These are phyloP conservation scores for Torymus texanus DNA, from an alignment of 2,888 invertebrate genomes.

Conservation along the genomic window DNA sequence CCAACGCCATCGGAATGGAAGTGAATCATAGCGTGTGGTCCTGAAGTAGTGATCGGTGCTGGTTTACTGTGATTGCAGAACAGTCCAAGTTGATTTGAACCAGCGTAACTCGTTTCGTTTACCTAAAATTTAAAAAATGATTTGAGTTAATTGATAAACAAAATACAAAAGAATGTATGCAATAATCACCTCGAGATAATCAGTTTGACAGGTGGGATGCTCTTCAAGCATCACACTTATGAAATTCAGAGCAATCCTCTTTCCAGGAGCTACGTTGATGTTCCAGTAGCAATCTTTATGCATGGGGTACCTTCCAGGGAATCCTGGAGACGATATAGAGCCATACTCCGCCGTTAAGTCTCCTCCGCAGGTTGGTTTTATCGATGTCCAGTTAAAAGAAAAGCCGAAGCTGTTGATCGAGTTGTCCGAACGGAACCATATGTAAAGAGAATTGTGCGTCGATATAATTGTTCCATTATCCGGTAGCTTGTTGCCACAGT, in stretches of 20 bases:
- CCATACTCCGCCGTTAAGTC: constrained; percentile 81
- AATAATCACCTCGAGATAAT: constrained; percentile 82
- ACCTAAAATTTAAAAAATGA: constrained; percentile 70
- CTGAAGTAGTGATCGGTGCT: constrained; percentile 82
- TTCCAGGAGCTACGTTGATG: constrained; percentile 81
- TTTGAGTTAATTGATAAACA: no score
- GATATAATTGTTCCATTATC: constrained; percentile 84
- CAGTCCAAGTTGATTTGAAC: constrained; percentile 78
- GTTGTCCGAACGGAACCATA: constrained; percentile 89
- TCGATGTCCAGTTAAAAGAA: constrained; percentile 86
- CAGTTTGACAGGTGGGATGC: constrained; percentile 84
- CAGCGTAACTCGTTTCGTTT: constrained; percentile 77
- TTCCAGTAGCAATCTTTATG: constrained; percentile 91
- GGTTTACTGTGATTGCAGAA: constrained; percentile 87
- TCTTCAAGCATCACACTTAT: constrained; percentile 85
- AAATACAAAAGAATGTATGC: no score
- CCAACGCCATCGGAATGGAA: constrained; percentile 87
- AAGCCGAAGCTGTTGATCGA: constrained; percentile 83
- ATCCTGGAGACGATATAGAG: constrained; percentile 89
- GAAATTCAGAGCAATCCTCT: constrained; percentile 88
- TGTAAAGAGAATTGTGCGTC: constrained; percentile 85
- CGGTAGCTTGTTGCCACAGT: constrained; percentile 85
- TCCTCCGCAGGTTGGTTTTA: constrained; percentile 85
- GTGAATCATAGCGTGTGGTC: constrained; percentile 80
- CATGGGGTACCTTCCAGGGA: constrained; percentile 90